These are phyloP conservation scores for Malurus splendens DNA, from an alignment of 2,797 vertebrate species.

Conservation along the genomic window DNA sequence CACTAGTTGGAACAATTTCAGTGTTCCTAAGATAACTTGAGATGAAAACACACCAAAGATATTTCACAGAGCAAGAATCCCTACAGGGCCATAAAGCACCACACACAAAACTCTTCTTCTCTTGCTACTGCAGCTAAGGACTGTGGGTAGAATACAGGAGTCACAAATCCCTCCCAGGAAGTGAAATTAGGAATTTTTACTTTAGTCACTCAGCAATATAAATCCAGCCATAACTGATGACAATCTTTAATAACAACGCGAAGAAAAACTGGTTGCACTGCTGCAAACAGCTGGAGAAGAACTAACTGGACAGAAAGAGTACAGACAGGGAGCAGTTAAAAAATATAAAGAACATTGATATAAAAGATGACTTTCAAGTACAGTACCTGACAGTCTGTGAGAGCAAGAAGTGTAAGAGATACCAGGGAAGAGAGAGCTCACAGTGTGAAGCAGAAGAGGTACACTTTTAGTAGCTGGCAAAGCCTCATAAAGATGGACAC, in stretches of 20 bases:
- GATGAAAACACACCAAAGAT: background rate
- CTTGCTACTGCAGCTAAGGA: background rate
- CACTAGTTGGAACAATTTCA: background rate
- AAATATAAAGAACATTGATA: constrained; percentile 5
- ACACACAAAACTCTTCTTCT: background rate
- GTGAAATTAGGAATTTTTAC: background rate
- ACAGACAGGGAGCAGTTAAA: background rate
- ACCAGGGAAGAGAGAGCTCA: constrained; percentile 98
- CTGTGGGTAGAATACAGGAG: background rate
- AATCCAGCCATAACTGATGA: background rate
- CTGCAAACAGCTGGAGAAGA: background rate
- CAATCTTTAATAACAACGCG: background rate
- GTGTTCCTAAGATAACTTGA: accelerated
- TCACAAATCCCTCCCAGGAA: background rate
- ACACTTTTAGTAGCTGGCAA: constrained; percentile 96
- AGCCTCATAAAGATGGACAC: constrained; percentile 96
- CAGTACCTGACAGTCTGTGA: constrained; percentile 98
- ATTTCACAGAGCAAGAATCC: background rate
- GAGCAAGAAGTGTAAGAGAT: constrained; percentile 97
- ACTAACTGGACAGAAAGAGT: background rate
- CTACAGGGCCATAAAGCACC: background rate
- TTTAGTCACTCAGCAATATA: background rate
- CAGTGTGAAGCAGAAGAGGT: constrained; percentile 97
- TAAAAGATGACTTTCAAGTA: constrained; percentile 64
- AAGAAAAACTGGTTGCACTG: background rate